These are phyloP conservation scores for Labroides dimidiatus DNA, from an alignment of 2,797 vertebrate species.

Conservation along the genomic window DNA sequence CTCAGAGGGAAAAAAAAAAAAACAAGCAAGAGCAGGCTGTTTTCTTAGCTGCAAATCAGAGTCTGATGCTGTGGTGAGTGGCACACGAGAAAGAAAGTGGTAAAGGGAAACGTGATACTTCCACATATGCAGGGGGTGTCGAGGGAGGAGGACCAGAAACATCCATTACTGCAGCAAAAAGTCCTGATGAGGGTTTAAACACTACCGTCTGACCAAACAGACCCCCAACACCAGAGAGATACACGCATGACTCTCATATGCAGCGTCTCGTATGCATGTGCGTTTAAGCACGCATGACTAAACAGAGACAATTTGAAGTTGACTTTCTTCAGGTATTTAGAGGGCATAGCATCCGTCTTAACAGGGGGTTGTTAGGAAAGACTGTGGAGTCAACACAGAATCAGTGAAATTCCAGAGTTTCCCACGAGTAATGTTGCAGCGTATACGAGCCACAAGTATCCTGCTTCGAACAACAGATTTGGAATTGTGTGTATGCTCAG, in stretches of 20 bases:
- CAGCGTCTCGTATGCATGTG: constrained; percentile 18
- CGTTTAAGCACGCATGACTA: constrained; percentile 9
- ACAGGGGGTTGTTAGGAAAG: constrained; percentile 28
- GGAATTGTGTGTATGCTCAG: constrained; percentile 38
- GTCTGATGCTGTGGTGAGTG: constrained; percentile 66
- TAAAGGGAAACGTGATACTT: constrained; percentile 81
- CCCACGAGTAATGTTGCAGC: constrained; percentile 35
- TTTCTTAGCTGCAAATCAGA: constrained; percentile 81
- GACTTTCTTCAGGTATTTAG: constrained; percentile 16
- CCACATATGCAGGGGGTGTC: constrained; percentile 78
- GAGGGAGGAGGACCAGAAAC: constrained; percentile 70
- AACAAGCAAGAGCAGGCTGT: constrained; percentile 52
- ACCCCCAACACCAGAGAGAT: constrained; percentile 42
- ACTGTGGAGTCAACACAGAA: constrained; percentile 29
- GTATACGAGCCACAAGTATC: constrained; percentile 49
- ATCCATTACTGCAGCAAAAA: constrained; percentile 71
- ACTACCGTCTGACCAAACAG: constrained; percentile 83
- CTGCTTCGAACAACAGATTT: constrained; percentile 42
- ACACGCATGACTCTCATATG: constrained; percentile 40
- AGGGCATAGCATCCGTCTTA: constrained; percentile 22
- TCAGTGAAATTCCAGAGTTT: constrained; percentile 45
- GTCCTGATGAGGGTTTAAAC: constrained; percentile 82
- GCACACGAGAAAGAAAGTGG: constrained; percentile 71
- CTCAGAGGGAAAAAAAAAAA: constrained; percentile 45
- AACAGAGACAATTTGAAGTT: constrained; percentile 5